Evolutionary conservation across 2,797 vertebrate species (phyloP).

Genomic region (Gymnodraco acuticeps): DNA sequence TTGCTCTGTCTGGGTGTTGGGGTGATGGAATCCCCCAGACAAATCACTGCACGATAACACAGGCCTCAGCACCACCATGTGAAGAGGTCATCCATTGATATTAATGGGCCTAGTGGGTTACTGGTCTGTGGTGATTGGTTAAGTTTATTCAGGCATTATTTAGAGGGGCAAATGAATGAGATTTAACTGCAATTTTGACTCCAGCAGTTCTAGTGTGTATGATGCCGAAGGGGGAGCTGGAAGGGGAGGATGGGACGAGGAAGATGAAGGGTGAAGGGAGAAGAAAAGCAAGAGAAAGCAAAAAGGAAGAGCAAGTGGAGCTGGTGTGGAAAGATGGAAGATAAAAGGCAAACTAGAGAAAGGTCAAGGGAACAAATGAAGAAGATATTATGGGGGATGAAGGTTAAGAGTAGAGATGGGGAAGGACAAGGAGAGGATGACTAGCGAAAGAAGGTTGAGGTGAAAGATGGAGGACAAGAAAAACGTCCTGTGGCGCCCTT

Average conservation of each 20-base stretch:
- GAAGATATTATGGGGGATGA: neutral
- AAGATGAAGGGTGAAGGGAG: neutral
- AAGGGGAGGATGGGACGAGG: neutral
- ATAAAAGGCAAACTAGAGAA: slow-evolving; percentile 5
- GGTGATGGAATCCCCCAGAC: slow-evolving; percentile 39
- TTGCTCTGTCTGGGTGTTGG: slow-evolving; percentile 14
- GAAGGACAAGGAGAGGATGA: slow-evolving; percentile 14
- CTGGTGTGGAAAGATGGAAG: slow-evolving; percentile 9
- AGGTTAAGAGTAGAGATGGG: neutral
- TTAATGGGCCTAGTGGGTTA: slow-evolving; percentile 69
- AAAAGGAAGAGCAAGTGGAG: neutral
- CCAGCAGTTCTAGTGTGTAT: slow-evolving; percentile 28
- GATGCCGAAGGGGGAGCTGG: neutral
- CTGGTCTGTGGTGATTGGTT: slow-evolving; percentile 69
- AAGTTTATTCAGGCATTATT: slow-evolving; percentile 81
- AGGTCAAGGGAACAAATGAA: slow-evolving; percentile 13
- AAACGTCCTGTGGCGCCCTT: neutral
- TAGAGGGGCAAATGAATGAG: slow-evolving; percentile 67
- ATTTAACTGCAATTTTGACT: slow-evolving; percentile 59
- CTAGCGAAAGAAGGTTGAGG: slow-evolving; percentile 35
- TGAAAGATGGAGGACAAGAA: slow-evolving; percentile 40
- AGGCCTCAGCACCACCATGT: neutral
- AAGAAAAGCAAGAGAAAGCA: neutral
- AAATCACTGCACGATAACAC: slow-evolving; percentile 30
- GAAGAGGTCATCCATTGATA: slow-evolving; percentile 67